A percentile compares a stretch with the other conserved stretches of the same genome.
These are phyloP conservation scores for Cyanoderma ruficeps DNA, from an alignment of 2,113 vertebrate species.

Conservation along the genomic window DNA sequence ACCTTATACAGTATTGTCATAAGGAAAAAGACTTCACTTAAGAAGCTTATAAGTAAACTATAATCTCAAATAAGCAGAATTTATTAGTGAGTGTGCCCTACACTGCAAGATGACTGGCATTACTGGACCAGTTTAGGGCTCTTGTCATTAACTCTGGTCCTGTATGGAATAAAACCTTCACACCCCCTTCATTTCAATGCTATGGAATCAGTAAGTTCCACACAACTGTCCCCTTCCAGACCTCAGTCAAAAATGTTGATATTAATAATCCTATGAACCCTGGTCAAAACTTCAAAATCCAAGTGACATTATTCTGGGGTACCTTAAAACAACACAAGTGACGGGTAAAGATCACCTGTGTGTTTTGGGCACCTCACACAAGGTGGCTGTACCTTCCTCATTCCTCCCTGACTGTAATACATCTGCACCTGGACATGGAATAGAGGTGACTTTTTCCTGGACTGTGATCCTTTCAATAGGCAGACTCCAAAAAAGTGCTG, in stretches of 20 bases:
- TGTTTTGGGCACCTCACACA: background rate
- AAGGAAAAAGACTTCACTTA: background rate
- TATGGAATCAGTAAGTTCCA: background rate
- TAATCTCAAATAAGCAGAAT: background rate
- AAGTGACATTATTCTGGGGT: background rate
- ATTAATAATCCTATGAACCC: background rate
- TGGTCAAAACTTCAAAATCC: background rate
- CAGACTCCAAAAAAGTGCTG: background rate
- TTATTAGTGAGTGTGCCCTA: background rate
- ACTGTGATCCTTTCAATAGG: background rate
- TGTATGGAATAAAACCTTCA: background rate
- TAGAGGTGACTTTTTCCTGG: background rate
- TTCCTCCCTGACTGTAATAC: background rate
- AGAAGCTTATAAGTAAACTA: background rate
- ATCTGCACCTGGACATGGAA: fast-evolving
- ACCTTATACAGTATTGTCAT: background rate
- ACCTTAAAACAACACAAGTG: background rate
- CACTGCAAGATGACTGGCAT: background rate
- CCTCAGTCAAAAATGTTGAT: background rate
- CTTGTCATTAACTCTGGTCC: background rate
- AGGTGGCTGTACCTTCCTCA: background rate
- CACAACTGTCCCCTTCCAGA: background rate
- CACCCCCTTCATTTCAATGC: background rate
- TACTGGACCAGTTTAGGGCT: background rate
- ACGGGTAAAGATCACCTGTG: background rate